Conservation (phyloP, 2,797 vertebrate genomes). For the Ctenosaura bakeri region DNA sequence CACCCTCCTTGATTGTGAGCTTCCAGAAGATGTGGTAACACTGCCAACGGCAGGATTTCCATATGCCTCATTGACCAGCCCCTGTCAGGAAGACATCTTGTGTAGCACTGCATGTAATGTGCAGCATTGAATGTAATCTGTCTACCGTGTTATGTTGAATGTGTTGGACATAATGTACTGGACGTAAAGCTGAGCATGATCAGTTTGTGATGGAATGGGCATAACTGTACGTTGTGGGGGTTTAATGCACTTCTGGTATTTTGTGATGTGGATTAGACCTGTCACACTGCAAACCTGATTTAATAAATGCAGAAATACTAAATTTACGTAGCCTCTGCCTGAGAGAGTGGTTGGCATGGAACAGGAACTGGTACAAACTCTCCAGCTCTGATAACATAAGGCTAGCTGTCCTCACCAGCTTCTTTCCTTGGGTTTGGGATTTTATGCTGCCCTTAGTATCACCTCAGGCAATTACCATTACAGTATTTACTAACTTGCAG, state of each 20-base stretch:
- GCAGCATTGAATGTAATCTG: conserved; percentile 29
- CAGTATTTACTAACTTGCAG: conserved; percentile 4
- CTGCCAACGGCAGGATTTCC: conserved; percentile 32
- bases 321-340: neutral
- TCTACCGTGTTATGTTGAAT: conserved; percentile 21
- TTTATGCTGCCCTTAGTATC: neutral
- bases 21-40: conserved; percentile 10
- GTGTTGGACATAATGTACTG: conserved; percentile 37
- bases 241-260: conserved; percentile 31
- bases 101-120: conserved; percentile 16
- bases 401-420: neutral
- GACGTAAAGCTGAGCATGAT: conserved; percentile 34
- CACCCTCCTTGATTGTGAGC: neutral
- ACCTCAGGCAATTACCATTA: neutral
- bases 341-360: neutral
- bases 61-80: conserved; percentile 30
- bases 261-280: conserved; percentile 40
- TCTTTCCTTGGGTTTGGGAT: neutral
- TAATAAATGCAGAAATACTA: conserved; percentile 19
- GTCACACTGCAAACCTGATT: conserved; percentile 25
- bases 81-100: conserved; percentile 31
- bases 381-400: neutral
- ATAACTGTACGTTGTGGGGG: conserved; percentile 30
- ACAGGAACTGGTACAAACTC: neutral
- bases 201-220: conserved; percentile 27